Base-by-base conservation (phyloP, 2,797 vertebrate genomes). In the Acrossocheilus wenchowensis region DNA sequence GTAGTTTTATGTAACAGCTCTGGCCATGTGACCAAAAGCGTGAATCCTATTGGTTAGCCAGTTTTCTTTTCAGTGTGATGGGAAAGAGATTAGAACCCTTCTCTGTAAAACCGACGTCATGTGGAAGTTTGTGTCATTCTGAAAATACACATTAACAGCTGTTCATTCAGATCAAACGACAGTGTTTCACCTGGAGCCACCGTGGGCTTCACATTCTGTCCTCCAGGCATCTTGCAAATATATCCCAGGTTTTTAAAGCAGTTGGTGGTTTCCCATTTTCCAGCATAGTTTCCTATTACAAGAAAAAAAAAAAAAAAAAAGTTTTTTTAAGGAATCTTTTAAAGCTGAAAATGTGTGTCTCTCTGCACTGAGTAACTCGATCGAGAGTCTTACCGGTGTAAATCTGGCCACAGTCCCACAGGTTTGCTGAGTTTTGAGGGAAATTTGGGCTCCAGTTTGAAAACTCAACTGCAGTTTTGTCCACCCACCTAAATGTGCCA, bases 401-500 rank as follows among this genome's bases (percentile, higher is more conserved):
- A 87, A 96, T 96, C 86, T 96, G 95, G 5, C 95, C 95, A 89
- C 96, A 96, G 91, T 96, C 96, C 96, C 95, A 96, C 26, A 64
- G 0, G 3, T 60, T 23, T 4, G 30, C 81, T 0, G 94, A 95
- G 92, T 96, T 94, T 78, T 12, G 81, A 52, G 95, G 96, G 89
- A 92, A 96, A 82, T 92, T 91, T 1, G 91, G 30, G 39, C 91
- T 94, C 78, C 94, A 96, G 92, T 96, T 96, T 43, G 93, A 91
- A 83, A 89, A 94, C 0, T 43, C 69, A 11, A 94, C 14, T 0
- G 4, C 5, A 0, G 87, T 92, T 82, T 94, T 95, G 90, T 96
- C 96, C 86, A 92, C 92, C 96, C 96, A 96, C 81, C n/a, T 91
- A 83, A 96, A 96, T 0, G 36, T 78, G 3, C 95, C 95, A 9